phyloP scores from a whole-genome alignment of 2,113 vertebrate species.

The zebrafish (Danio rerio) region DNA sequence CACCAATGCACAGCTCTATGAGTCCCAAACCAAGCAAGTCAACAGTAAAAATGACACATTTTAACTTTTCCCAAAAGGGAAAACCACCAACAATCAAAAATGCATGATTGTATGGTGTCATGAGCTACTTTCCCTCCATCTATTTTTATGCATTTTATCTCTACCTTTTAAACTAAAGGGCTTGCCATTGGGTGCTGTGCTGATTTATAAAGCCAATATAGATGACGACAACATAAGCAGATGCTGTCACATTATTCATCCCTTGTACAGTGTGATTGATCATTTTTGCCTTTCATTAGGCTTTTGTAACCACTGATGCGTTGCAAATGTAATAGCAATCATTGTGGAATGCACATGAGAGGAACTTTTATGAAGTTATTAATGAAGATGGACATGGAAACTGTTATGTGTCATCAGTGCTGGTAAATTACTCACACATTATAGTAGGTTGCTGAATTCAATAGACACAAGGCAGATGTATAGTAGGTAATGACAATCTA shows the following conservation, averaged over 20 bases:
- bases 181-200: too few relatives aligned
- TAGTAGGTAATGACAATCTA: too few relatives aligned
- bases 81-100: too few relatives aligned
- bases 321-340: background rate
- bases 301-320: background rate
- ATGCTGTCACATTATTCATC: conserved; percentile 15
- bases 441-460: background rate
- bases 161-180: too few relatives aligned
- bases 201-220: conserved; percentile 22
- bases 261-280: background rate
- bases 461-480: too few relatives aligned
- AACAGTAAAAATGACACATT: too few relatives aligned
- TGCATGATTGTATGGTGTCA: too few relatives aligned
- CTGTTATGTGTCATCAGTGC: background rate
- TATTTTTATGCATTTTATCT: too few relatives aligned
- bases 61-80: too few relatives aligned
- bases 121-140: too few relatives aligned
- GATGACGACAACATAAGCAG: background rate
- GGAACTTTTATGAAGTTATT: background rate
- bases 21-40: too few relatives aligned
- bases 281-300: background rate
- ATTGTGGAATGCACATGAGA: background rate
- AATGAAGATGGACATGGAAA: background rate
- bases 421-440: background rate
- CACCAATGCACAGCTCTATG: too few relatives aligned